A percentile compares a stretch with the other conserved stretches of the same genome.
Evolutionary conservation across 2,888 invertebrate species (phyloP).

Genomic region (Podabrus alpinus): DNA sequence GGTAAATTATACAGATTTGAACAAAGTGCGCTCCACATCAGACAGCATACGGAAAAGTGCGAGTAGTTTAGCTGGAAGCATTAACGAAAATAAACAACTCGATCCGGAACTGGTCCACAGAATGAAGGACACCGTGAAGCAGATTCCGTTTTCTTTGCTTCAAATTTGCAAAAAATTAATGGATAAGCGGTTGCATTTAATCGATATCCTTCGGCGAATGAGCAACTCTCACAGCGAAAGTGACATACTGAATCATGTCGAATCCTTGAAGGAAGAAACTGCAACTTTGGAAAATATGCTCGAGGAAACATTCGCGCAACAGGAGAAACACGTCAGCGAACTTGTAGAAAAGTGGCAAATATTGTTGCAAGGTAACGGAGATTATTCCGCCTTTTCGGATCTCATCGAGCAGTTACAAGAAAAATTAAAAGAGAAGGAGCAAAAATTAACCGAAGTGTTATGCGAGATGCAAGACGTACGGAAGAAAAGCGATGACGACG

Average conservation of each 20-base stretch:
- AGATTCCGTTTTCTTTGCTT: slow-evolving; percentile 45
- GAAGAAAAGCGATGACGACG: slow-evolving; percentile 1
- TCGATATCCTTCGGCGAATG: slow-evolving; percentile 44
- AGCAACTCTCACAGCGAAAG: slow-evolving; percentile 41
- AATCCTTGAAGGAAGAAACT: slow-evolving; percentile 40
- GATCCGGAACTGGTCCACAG: slow-evolving; percentile 37
- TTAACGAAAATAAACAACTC: slow-evolving; percentile 16
- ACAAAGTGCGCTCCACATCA: background rate
- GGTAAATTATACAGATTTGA: background rate
- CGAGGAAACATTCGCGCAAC: slow-evolving; percentile 41
- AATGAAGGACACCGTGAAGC: slow-evolving; percentile 47
- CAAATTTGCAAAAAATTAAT: slow-evolving; percentile 48
- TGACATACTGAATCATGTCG: slow-evolving; percentile 40
- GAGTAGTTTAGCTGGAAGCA: slow-evolving; percentile 4
- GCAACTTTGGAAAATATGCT: slow-evolving; percentile 41
- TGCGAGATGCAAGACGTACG: background rate
- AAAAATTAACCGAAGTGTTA: background rate
- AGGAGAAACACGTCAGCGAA: slow-evolving; percentile 19
- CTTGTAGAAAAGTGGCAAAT: slow-evolving; percentile 14
- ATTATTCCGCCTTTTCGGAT: background rate
- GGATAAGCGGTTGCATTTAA: slow-evolving; percentile 40
- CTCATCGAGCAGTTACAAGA: slow-evolving; percentile 39
- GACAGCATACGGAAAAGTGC: background rate
- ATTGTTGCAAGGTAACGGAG: background rate
- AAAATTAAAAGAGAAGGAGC: slow-evolving; percentile 33